Evolutionary conservation across 2,888 invertebrate species (phyloP), one percentile per base, ranked within the genome.

Genomic region (Esperia sulphurella): DNA sequence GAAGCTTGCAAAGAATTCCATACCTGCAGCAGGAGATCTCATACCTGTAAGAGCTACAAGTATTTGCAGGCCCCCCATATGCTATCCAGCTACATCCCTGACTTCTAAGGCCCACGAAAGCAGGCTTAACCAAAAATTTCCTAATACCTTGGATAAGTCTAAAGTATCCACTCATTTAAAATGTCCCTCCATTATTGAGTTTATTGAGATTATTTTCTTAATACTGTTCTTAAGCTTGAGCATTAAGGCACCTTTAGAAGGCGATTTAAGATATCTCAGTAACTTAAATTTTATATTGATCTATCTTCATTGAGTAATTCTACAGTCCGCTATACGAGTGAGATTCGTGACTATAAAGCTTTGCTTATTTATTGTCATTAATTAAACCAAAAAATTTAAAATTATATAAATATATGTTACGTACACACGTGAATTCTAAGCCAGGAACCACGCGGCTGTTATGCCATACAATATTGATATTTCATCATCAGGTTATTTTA

Each of bases 161-260:
- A 9, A 13, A 39, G 39, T 14, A n/a, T 8, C 39, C 8, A 8
- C 14, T 13, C 39, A 39, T 39, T 39, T 39, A 14, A 39, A 49
- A 51, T 50, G 46, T 50, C 51, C 53, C 43, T 43, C 50, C 48
- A 52, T 58, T 58, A 55, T 52, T 43, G 45, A 43, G 40, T 43
- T 46, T 46, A 39, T 13, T 13, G 39, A 39, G 39, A 39, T 39
- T 39, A 39, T 14, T 8, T 14, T n/a, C 42, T 39, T 14, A 33
- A 33, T 33, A 39, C 14, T 39, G 14, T 13, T 14, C 9, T 39
- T 39, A 39, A 39, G 13, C 13, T 14, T n/a, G 3, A 35, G 35
- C 10, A 35, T 35, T 35, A 35, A 35, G n/a, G n/a, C 10, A 10
- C 31, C 31, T 31, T 31, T 31, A 10, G 31, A 31, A 37, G 37